A percentile compares a stretch with the other conserved stretches of the same genome.
These are phyloP conservation scores for Drosophila melanica DNA, from an alignment of 1,140 invertebrate species.

Conservation along the genomic window DNA sequence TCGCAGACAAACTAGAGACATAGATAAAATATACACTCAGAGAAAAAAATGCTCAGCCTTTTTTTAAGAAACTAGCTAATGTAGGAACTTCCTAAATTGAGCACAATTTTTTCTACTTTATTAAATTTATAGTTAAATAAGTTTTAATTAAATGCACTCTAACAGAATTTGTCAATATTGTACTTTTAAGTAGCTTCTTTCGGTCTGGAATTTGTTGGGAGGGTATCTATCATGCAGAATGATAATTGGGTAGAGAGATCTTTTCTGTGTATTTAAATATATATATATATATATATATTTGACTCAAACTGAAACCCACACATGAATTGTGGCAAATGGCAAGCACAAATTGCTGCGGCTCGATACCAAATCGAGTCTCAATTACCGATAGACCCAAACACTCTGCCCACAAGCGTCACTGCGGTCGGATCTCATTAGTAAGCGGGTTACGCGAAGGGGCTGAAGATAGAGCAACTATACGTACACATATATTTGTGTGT, in stretches of 20 bases:
- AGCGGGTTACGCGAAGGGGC: conserved; percentile 28
- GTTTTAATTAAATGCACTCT: too few relatives aligned
- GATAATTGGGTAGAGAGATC: too few relatives aligned
- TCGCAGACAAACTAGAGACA: conserved; percentile 35
- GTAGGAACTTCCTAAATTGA: too few relatives aligned
- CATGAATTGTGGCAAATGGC: conserved; percentile 40
- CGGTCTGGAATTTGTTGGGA: too few relatives aligned
- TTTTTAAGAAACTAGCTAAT: conserved; percentile 4
- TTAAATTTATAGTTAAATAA: too few relatives aligned
- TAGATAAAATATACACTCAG: neutral
- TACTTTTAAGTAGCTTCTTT: too few relatives aligned
- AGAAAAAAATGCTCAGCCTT: neutral
- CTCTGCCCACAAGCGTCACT: conserved; percentile 32
- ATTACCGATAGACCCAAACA: conserved; percentile 46
- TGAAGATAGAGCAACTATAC: neutral
- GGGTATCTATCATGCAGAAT: neutral
- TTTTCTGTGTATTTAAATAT: conserved; percentile 7
- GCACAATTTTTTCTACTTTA: too few relatives aligned
- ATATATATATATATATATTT: neutral
- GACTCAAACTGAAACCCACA: conserved; percentile 32
- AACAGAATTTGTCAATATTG: too few relatives aligned
- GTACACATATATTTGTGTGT: neutral
- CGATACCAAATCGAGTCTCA: conserved; percentile 49
- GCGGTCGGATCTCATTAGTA: conserved; percentile 47
- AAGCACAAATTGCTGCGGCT: conserved; percentile 52